phyloP scores from a whole-genome alignment of 2,113 vertebrate species.

The Saguinus midas region DNA sequence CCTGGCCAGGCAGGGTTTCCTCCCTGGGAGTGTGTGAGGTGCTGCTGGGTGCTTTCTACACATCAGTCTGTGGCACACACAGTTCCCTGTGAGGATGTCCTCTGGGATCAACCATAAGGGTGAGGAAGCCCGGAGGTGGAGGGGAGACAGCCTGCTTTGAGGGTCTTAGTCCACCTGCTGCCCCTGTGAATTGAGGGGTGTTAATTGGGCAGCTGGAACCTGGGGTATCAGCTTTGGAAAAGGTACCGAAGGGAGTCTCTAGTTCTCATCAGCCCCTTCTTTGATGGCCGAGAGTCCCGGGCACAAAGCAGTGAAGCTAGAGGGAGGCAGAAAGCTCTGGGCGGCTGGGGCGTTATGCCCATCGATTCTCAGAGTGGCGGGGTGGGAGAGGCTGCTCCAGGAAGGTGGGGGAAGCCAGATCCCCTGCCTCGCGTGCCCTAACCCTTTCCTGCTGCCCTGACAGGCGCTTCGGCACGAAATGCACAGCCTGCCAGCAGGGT shows the following conservation, averaged over 20 bases:
- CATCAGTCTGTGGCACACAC: not conserved
- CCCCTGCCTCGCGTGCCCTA: not conserved
- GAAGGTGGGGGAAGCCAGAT: accelerated
- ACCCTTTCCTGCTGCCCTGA: not conserved
- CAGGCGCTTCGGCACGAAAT: slow-evolving; percentile 99
- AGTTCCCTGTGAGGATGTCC: not conserved
- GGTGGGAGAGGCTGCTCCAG: not conserved
- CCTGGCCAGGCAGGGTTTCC: accelerated
- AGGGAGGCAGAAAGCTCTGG: not conserved
- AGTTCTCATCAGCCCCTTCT: not conserved
- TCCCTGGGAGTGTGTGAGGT: accelerated
- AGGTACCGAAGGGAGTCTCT: not conserved
- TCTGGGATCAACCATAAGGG: not conserved
- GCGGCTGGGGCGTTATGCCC: not conserved
- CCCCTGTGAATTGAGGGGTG: too few species aligned
- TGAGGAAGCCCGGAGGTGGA: not conserved
- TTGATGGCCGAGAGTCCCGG: accelerated
- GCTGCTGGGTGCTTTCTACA: not conserved
- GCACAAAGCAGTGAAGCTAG: not conserved
- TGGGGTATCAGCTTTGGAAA: not conserved
- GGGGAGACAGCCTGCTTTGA: too few species aligned
- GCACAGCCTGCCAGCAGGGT: slow-evolving; percentile 98
- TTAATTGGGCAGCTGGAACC: not conserved
- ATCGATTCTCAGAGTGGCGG: not conserved
- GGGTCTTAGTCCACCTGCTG: not conserved